Percentiles rank a stretch among this genome's conserved stretches.
phyloP scores from a whole-genome alignment of 2,888 invertebrate genomes.

The Mythimna impura region DNA sequence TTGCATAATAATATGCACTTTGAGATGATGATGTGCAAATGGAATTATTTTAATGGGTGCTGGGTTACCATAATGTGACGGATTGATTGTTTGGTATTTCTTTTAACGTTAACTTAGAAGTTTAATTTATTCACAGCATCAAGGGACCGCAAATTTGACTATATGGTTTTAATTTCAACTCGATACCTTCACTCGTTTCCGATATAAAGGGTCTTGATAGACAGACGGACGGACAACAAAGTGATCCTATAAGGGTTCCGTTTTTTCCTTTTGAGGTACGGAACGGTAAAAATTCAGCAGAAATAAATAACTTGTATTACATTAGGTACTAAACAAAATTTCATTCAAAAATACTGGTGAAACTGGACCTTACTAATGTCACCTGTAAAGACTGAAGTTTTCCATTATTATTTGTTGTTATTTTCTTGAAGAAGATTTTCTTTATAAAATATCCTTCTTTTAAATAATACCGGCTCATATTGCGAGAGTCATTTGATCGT shows the following conservation, averaged over 20 bases:
- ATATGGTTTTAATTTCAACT: too few species aligned
- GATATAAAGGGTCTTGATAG: too few species aligned
- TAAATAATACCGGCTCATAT: slow-evolving; percentile 41
- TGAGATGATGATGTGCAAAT: slow-evolving; percentile 14
- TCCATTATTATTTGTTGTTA: not conserved
- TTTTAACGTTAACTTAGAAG: too few species aligned
- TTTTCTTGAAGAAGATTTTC: slow-evolving; percentile 9
- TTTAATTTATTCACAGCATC: too few species aligned
- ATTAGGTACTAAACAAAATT: too few species aligned
- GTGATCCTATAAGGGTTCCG: too few species aligned
- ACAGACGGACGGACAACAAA: too few species aligned
- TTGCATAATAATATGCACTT: slow-evolving; percentile 42
- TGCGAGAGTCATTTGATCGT: slow-evolving; percentile 37
- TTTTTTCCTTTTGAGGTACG: too few species aligned
- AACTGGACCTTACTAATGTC: not conserved
- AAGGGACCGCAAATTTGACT: too few species aligned
- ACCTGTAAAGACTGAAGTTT: not conserved
- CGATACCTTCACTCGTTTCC: too few species aligned
- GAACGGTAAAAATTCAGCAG: too few species aligned
- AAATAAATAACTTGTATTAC: too few species aligned
- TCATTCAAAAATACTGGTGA: not conserved
- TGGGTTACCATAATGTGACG: slow-evolving; percentile 7
- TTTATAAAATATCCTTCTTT: slow-evolving; percentile 28
- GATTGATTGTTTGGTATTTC: not conserved
- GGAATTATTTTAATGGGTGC: slow-evolving; percentile 24